Evolutionary conservation across 2,888 invertebrate genomes (phyloP), one percentile per base, ranked within the genome.

Genomic region (Ichneumoninae sp.): DNA sequence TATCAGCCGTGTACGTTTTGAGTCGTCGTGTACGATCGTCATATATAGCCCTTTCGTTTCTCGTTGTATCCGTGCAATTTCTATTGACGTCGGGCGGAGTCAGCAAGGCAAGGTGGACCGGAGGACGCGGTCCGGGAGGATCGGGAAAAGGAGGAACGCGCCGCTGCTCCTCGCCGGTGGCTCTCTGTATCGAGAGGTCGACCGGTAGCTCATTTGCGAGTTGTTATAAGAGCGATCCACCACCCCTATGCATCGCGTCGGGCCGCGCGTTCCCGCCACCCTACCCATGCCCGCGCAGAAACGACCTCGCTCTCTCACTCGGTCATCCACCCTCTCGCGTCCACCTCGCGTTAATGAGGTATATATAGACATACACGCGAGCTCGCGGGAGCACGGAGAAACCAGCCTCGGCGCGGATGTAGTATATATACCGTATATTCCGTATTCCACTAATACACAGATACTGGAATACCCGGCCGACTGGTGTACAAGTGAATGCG

Each of bases 181-280:
- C 57, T 60, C 63, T 74, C 68, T 83, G 76, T 83, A 85, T 85
- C 83, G 83, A 85, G 83, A 77, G 85, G 77, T 78, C 83, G 81
- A 83, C 85, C 85, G 81, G 83, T 84, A 79, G 86, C 86, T 86
- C 83, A 86, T 83, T 83, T 84, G 83, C 77, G 83, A 85, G 83
- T 85, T 83, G 83, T 85, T 85, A 83, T 85, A 85, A 83, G 74
- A 85, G 83, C 77, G 77, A 83, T 83, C 66, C 79, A 68, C 63
- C 47, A 33, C 73, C 66, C 79, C 26, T 69, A 52, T 76, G 68
- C 69, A 73, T 63, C 85, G 85, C 85, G 85, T 63, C 60, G 66
- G 65, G 71, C 66, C 70, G 44, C 16, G 44, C 44, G 69, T 47
- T 63, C 16, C 30, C 60, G 36, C 76, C 65, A 71, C 71, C 30